These are phyloP conservation scores for Mylabris phalerata DNA, from an alignment of 1,140 invertebrate species.

Conservation along the genomic window DNA sequence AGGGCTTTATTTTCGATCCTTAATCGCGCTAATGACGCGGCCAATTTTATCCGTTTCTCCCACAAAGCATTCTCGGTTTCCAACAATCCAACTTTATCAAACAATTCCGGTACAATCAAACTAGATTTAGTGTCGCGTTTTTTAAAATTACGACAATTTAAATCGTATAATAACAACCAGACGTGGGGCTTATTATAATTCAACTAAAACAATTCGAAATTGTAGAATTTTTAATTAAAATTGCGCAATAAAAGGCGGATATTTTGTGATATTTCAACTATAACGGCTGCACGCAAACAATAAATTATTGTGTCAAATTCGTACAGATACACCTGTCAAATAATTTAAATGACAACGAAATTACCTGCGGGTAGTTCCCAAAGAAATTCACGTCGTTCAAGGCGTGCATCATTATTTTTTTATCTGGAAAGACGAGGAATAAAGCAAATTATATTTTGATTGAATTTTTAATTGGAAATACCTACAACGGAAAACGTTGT, in stretches of 20 bases:
- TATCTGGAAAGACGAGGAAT: conserved; percentile 50
- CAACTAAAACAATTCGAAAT: conserved; percentile 28
- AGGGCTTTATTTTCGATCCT: conserved; percentile 63
- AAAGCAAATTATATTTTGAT: not conserved
- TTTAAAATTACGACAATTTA: conserved; percentile 53
- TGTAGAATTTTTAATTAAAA: not conserved
- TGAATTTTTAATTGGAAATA: conserved; percentile 11
- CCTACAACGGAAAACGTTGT: conserved; percentile 73
- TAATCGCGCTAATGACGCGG: conserved; percentile 60
- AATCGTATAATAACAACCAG: conserved; percentile 57
- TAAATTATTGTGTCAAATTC: too few relatives aligned
- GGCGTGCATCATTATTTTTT: conserved; percentile 58
- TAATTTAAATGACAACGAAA: conserved; percentile 5
- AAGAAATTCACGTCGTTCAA: conserved; percentile 60
- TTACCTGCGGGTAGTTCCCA: conserved; percentile 48
- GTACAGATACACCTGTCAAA: too few relatives aligned
- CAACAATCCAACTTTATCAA: conserved; percentile 43
- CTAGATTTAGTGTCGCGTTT: conserved; percentile 40
- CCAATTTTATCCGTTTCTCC: conserved; percentile 55
- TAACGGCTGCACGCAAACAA: too few relatives aligned
- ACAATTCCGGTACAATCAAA: conserved; percentile 39
- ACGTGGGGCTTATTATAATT: conserved; percentile 43
- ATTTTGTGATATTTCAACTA: too few relatives aligned
- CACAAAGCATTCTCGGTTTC: conserved; percentile 55
- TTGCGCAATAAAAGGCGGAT: not conserved